phyloP scores from a whole-genome alignment of 2,113 vertebrate genomes.

The Pleuronectes platessa region DNA sequence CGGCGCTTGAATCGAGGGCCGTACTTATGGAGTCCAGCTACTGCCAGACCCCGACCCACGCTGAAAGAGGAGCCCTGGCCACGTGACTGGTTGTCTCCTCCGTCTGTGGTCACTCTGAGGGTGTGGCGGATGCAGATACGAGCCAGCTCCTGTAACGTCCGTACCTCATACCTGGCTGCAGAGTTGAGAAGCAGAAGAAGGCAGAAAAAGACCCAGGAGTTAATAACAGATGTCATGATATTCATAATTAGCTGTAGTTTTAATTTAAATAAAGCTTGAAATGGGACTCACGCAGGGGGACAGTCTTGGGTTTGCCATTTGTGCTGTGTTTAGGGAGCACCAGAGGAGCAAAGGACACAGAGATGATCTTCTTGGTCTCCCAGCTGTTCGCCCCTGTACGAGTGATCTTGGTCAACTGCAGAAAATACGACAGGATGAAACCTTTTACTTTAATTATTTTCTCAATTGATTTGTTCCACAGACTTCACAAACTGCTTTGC shows the following conservation, averaged over 20 bases:
- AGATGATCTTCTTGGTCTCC: constrained; percentile 99
- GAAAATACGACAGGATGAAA: neutral
- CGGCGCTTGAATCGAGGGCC: constrained; percentile 89
- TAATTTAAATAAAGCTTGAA: neutral
- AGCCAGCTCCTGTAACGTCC: constrained; percentile 91
- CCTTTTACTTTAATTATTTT: neutral
- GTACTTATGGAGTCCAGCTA: constrained; percentile 82
- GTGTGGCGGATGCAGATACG: constrained; percentile 93
- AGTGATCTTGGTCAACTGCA: constrained; percentile 95
- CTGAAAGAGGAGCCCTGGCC: constrained; percentile 76
- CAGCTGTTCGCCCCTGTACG: constrained; percentile 90
- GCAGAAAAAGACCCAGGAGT: no score
- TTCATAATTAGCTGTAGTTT: neutral
- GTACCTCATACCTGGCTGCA: constrained; percentile 89
- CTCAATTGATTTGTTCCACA: no score
- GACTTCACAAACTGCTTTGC: neutral
- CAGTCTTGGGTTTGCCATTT: constrained; percentile 83
- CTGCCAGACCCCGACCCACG: constrained; percentile 70
- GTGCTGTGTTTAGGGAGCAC: constrained; percentile 88
- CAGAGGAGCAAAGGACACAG: constrained; percentile 97
- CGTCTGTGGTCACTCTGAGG: constrained; percentile 83
- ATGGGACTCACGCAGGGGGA: constrained; percentile 90
- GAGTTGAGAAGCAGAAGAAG: neutral
- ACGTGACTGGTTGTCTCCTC: constrained; percentile 46
- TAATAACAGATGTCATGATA: neutral